Conservation (phyloP, 2,797 vertebrate genomes). For the Chelon labrosus region DNA sequence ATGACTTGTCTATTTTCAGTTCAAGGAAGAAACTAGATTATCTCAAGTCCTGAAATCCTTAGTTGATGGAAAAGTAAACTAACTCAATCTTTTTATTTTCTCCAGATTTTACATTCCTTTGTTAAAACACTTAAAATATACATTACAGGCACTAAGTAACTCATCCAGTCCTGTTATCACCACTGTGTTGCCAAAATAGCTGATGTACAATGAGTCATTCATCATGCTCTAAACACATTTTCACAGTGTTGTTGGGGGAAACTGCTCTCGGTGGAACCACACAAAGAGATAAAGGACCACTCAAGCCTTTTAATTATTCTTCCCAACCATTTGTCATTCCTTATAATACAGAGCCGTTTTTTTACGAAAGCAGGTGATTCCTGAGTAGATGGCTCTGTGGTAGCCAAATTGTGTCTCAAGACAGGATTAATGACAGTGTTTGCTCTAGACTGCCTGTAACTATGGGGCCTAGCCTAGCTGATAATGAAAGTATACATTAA, state of each 20-base stretch:
- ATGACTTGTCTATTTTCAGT: not conserved
- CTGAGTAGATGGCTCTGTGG: constrained; percentile 21
- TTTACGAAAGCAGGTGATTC: constrained; percentile 37
- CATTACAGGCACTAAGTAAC: constrained; percentile 42
- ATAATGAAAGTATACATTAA: not conserved
- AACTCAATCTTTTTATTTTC: constrained; percentile 12
- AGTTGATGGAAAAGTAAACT: constrained; percentile 13
- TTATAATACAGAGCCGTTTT: constrained; percentile 21
- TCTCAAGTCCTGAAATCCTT: not conserved
- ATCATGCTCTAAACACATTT: constrained; percentile 54
- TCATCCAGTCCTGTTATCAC: constrained; percentile 54
- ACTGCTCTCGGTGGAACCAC: constrained; percentile 35
- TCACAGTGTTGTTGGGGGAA: constrained; percentile 41
- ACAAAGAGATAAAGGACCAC: constrained; percentile 54
- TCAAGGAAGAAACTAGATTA: not conserved
- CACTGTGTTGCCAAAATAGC: constrained; percentile 63
- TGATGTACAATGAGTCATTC: constrained; percentile 64
- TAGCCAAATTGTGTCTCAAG: constrained; percentile 39
- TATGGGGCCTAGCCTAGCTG: not conserved
- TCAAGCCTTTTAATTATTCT: constrained; percentile 70
- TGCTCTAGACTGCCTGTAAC: constrained; percentile 4
- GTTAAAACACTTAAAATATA: constrained; percentile 23
- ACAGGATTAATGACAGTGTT: constrained; percentile 42
- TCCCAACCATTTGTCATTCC: constrained; percentile 52
- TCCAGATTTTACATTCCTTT: not conserved